phyloP scores from a whole-genome alignment of 2,797 vertebrate genomes.

The Pantherophis alleghaniensis region DNA sequence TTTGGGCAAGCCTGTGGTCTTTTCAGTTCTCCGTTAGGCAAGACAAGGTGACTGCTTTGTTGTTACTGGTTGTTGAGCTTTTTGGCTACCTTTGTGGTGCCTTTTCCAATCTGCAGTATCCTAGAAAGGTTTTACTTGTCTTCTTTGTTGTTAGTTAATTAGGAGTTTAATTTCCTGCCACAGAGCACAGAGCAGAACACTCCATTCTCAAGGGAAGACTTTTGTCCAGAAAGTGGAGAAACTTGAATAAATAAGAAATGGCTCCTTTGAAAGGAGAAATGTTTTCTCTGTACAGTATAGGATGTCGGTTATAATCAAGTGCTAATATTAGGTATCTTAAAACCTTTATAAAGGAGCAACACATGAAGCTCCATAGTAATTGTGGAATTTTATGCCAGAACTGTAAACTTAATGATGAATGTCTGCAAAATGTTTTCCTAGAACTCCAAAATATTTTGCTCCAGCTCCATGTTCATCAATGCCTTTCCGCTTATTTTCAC shows the following conservation, averaged over 20 bases:
- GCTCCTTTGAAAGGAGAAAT: background rate
- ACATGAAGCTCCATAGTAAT: background rate
- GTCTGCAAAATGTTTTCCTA: conserved; percentile 3
- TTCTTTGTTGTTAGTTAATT: background rate
- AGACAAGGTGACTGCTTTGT: background rate
- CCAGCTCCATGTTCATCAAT: background rate
- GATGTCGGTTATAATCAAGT: background rate
- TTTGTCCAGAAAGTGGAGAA: background rate
- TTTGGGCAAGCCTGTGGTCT: background rate
- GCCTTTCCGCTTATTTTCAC: background rate
- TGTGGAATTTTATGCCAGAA: background rate
- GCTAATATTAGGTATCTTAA: background rate
- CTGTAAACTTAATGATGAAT: background rate
- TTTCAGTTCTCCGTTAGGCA: background rate
- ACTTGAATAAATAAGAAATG: background rate
- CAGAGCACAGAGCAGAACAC: background rate
- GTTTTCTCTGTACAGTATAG: background rate
- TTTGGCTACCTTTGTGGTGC: background rate
- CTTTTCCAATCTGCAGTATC: background rate
- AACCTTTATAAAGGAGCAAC: background rate
- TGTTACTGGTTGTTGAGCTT: background rate
- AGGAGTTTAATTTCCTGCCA: background rate
- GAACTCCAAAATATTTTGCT: conserved; percentile 6
- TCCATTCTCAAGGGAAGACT: background rate
- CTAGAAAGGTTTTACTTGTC: background rate